These are phyloP conservation scores for Drosophila neocordata DNA, from an alignment of 1,140 invertebrate species.

Conservation along the genomic window DNA sequence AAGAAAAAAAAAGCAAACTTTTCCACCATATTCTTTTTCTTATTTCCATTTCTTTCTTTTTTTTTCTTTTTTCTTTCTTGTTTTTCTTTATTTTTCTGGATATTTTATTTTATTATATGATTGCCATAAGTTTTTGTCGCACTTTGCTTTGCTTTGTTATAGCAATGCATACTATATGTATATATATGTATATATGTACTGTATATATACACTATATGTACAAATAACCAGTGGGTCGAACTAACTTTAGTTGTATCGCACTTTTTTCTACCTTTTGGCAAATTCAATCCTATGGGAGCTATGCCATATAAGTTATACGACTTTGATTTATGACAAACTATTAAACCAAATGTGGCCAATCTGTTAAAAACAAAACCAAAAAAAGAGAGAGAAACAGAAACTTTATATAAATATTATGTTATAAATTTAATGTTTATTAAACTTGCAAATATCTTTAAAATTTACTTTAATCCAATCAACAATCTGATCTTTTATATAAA, in stretches of 20 bases:
- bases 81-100: background rate
- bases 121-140: slow-evolving; percentile 58
- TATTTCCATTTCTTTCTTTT: slow-evolving; percentile 21
- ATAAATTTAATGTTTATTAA: too few species aligned
- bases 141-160: slow-evolving; percentile 47
- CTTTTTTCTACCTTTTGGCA: background rate
- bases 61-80: slow-evolving; percentile 14
- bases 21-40: slow-evolving; percentile 28
- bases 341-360: slow-evolving; percentile 1
- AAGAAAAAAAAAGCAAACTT: background rate
- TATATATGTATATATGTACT: too few species aligned
- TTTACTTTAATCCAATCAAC: too few species aligned
- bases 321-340: too few species aligned
- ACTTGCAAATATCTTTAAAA: too few species aligned
- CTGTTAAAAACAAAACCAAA: too few species aligned
- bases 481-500: too few species aligned
- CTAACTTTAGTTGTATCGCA: background rate
- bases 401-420: too few species aligned
- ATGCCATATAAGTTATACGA: background rate
- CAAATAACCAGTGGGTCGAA: slow-evolving; percentile 22
- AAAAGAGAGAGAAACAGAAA: too few species aligned
- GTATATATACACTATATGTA: background rate
- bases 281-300: background rate
- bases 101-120: slow-evolving; percentile 60
- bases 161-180: slow-evolving; percentile 28